Conservation (phyloP, 2,888 invertebrate species). For the Nasonovia ribisnigri region DNA sequence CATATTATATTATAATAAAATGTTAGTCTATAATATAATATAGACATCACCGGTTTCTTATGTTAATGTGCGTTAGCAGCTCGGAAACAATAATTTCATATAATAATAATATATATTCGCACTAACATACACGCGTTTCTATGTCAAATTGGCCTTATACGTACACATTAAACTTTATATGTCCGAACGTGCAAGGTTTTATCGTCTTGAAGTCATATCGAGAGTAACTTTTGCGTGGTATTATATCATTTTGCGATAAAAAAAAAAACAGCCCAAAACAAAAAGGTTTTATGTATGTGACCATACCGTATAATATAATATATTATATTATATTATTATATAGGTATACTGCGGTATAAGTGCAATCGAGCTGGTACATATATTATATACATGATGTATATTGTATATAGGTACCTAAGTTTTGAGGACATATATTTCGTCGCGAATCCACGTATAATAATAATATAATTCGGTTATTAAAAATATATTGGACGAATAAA, state of each 20-base stretch:
- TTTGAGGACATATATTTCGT: slow-evolving; percentile 30
- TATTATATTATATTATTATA: neutral
- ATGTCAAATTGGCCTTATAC: neutral
- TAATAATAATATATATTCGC: neutral
- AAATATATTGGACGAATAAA: slow-evolving; percentile 42
- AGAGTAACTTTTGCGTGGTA: slow-evolving; percentile 9
- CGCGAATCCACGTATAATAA: slow-evolving; percentile 21
- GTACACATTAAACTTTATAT: slow-evolving; percentile 16
- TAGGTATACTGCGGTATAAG: neutral
- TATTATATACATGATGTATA: neutral
- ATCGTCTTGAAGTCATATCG: slow-evolving; percentile 14
- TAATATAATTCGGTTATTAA: slow-evolving; percentile 44
- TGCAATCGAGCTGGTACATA: neutral
- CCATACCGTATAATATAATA: neutral
- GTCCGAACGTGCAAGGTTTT: slow-evolving; percentile 11
- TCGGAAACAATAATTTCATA: neutral
- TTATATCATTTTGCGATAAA: slow-evolving; percentile 46
- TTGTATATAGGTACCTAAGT: neutral
- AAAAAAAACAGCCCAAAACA: neutral
- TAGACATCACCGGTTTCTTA: neutral
- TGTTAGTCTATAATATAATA: neutral
- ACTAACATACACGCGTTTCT: neutral
- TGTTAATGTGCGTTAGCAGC: neutral
- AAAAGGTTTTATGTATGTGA: neutral
- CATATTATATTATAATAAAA: too few species aligned